phyloP scores from a whole-genome alignment of 1,140 invertebrate genomes.

The Carposina sasakii region DNA sequence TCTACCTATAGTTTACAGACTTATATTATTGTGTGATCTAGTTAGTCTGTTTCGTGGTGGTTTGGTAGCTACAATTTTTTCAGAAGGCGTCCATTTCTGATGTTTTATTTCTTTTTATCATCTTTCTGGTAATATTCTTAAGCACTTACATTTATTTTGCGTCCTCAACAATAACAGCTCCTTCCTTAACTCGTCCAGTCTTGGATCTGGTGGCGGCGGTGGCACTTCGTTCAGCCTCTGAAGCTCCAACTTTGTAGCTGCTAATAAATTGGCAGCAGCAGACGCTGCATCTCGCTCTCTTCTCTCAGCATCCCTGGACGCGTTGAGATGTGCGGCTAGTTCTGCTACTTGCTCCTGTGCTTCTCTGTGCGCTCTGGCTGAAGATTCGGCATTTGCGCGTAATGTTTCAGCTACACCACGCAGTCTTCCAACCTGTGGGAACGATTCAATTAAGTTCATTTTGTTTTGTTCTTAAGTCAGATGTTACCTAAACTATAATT shows the following conservation, averaged over 20 bases:
- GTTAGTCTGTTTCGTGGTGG: too few species aligned
- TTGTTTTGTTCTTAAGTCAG: too few species aligned
- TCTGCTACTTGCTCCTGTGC: constrained; percentile 71
- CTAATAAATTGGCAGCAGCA: constrained; percentile 63
- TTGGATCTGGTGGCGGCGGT: constrained; percentile 77
- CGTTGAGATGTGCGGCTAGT: constrained; percentile 73
- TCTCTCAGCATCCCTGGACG: constrained; percentile 71
- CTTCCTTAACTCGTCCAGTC: constrained; percentile 81
- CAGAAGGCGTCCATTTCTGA: too few species aligned
- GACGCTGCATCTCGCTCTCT: constrained; percentile 43
- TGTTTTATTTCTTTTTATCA: too few species aligned
- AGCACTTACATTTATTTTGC: constrained; percentile 81
- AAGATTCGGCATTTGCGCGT: constrained; percentile 74
- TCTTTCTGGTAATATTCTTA: too few species aligned
- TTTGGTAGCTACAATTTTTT: too few species aligned
- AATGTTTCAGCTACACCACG: constrained; percentile 71
- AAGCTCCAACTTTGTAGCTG: constrained; percentile 69
- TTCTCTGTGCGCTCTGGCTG: constrained; percentile 72
- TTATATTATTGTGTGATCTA: too few species aligned
- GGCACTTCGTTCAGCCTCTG: constrained; percentile 64
- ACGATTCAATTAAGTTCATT: too few species aligned
- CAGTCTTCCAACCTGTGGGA: constrained; percentile 59
- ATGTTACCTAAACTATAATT: too few species aligned
- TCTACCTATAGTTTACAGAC: too few species aligned
- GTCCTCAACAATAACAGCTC: constrained; percentile 79